Base-by-base conservation (phyloP, 2,888 invertebrate species). In the Calliphora vomitoria region DNA sequence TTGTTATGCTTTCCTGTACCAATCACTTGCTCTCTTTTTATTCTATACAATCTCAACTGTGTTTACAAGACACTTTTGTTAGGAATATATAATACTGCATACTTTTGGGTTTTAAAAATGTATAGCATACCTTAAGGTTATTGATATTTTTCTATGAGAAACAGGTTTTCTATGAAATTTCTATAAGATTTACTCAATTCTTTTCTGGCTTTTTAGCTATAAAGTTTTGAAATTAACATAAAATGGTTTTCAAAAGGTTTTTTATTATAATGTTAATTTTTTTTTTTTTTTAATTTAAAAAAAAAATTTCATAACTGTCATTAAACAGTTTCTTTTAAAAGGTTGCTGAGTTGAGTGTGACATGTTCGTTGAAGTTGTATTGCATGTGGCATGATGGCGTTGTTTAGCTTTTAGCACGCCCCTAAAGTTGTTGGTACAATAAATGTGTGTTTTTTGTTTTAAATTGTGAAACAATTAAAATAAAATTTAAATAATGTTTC, bases 391-490 rank as follows among this genome's bases (percentile, higher is more conserved):
- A 58, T 47, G 74, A 31, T 55, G 41, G 11, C 2, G 13, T 62
- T 20, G n/a, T 53, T 81, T 20, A 50, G 38, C 60, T 50, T 80
- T 69, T 62, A 50, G 11, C 60, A 62, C 35, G 11, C 38, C n/a
- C n/a, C 62, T 50, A 3, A 38, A 76, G 25, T 69, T 47, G 15
- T 44, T 35, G 8, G 11, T 11, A 3, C 0, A 50, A 53, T 41
- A 15, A 25, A 25, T 25, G 25, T 25, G 25, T 35, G 0, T 18
- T 41, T 64, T 58, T 20, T 25, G 25, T 44, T 53, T 44, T 15
- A 41, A 69, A 68, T 69, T 41, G 18, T 8, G 2, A 35, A 78
- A 25, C 69, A 75, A 62, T 68, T 78, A 86, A 68, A 74, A 72
- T 35, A 35, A 6, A 81, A 68, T 53, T 75, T 55, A 41, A 74